Conservation (phyloP, 2,888 invertebrate species). For the Dichetophora obliterata region DNA sequence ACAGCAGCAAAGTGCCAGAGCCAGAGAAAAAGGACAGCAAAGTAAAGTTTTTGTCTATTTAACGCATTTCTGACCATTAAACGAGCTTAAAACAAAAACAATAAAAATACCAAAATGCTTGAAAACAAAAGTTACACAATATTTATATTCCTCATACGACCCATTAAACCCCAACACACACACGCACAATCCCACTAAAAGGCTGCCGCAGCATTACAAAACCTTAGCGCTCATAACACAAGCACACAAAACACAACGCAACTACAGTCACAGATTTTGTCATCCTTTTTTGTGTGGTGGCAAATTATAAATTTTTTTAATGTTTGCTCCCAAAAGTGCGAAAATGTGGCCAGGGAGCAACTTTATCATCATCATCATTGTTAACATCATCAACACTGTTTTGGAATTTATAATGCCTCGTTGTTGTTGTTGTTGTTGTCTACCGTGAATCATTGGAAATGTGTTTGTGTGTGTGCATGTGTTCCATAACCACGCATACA, state of each 20-base stretch:
- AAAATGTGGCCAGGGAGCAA: constrained; percentile 17
- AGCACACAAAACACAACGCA: neutral
- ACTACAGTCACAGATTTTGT: constrained; percentile 12
- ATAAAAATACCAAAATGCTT: constrained; percentile 22
- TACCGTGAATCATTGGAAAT: constrained; percentile 8
- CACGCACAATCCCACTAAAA: neutral
- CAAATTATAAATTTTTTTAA: constrained; percentile 6
- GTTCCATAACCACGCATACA: constrained; percentile 30
- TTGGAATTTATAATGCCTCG: neutral
- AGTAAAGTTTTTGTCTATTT: constrained; percentile 20
- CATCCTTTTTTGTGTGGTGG: constrained; percentile 15
- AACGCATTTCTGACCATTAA: constrained; percentile 25
- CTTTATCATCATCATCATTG: constrained; percentile 22
- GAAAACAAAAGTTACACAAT: constrained; percentile 35
- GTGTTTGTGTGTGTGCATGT: constrained; percentile 22
- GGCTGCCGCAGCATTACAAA: neutral
- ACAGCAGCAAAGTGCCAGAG: neutral
- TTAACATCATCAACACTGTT: constrained; percentile 7
- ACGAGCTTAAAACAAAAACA: constrained; percentile 12
- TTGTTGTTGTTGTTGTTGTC: constrained; percentile 16
- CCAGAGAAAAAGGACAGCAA: neutral
- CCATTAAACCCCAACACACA: constrained; percentile 53
- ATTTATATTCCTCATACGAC: constrained; percentile 58
- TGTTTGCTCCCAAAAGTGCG: constrained; percentile 16
- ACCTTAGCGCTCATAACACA: neutral